Base-by-base conservation (phyloP, 2,888 invertebrate species). In the Brachyptera putata region DNA sequence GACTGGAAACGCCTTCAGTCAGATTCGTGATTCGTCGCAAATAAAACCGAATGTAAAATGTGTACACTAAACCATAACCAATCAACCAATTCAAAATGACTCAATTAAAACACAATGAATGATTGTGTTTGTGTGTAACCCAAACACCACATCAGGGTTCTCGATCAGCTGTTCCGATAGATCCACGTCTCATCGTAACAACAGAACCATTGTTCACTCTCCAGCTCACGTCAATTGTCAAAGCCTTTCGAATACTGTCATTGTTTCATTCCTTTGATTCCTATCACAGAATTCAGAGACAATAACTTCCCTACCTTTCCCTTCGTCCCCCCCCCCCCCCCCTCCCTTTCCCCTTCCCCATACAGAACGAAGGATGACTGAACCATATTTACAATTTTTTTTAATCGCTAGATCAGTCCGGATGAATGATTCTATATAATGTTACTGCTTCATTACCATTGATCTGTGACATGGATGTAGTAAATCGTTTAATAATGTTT, bases 231-330 rank as follows among this genome's bases (percentile, higher is more conserved):
- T 50, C 49, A 50, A 41, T 50, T 50, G 49, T 50, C 49, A 50
- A 50, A 50, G 26, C 26, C 49, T 50, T 50, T 50, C 14, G 26
- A 50, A 50, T 50, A 25, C 16, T 30, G 16, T 26, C 26, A 50
- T 50, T 50, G 49, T 50, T 50, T 50, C 49, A 50, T 50, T 50
- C 30, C 49, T 50, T 5, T 26, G 49, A 50, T 50, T 13, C 30
- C 41, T 25, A 50, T 50, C 49, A 30, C 49, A 7, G 1, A n/a
- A 7, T 7, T 3, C 9, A 26, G 11, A 50, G 49, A 50, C 49
- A 50, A 50, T 50, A 26, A 16, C 49, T 16, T 5, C 26, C 49
- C 14, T n/a, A n/a, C 25, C 26, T 3, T n/a, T 26, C 41, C 7
- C n/a, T 5, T 7, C 4, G 4, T 41, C 5, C 41, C n/a, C 41